Evolutionary conservation across 2,113 vertebrate genomes (phyloP), one percentile per base, ranked within the genome.

Genomic region (Cyprinodon variegatus): DNA sequence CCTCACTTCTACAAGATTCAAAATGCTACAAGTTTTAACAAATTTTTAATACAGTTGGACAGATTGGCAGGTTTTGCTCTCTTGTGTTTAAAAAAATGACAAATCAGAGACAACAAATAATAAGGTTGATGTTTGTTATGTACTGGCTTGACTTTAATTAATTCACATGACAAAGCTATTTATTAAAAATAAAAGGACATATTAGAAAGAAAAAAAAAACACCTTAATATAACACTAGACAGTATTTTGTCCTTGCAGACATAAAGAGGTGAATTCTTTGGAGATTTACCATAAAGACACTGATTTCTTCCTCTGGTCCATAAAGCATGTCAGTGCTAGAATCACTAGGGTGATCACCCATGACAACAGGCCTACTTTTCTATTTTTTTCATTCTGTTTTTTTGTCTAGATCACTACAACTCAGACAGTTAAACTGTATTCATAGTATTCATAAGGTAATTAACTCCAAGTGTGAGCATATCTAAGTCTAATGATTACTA

Each of bases 291-390:
- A 45, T 37, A 68, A 65, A 81, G 90, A 83, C 57, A 65, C 93
- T 91, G 92, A 93, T 95, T 91, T 92, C 93, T 94, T 93, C 93
- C 93, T 95, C 93, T 91, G 94, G n/a, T 86, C 76, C 93, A 91
- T 95, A 94, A 94, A 95, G 92, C 90, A 92, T 95, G 93, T 96
- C 95, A 95, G 95, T 94, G 94, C 92, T 94, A 95, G 95, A 95
- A 95, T 93, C 94, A 93, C 94, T 94, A 85, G 94, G 94, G 95
- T 96, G 95, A 96, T 95, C 95, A 87, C 85, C 84, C 50, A 59
- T 17, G 62, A 64, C 87, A 91, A 86, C 81, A 50, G 17, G 4
- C 85, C 74, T 62, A 65, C 78, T 41, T 67, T 43, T 68, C 43
- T 38, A n/a, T 4, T 68, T 46, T 63, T 20, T 13, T 50, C 22